Conservation (phyloP, 2,888 invertebrate genomes). For the Polydrusus pterygomalis region DNA sequence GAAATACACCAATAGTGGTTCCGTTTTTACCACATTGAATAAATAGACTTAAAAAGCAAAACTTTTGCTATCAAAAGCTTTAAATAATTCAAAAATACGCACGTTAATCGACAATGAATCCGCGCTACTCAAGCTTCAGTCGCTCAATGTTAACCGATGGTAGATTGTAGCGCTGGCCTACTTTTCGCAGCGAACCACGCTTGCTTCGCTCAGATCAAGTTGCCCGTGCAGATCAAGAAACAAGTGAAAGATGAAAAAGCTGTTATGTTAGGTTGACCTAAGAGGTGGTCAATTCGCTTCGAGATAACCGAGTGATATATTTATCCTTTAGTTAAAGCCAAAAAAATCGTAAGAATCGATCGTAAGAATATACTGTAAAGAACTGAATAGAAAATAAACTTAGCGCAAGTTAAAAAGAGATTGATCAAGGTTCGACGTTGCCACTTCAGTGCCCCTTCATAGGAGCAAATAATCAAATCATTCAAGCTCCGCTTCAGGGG, state of each 20-base stretch:
- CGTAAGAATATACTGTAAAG: too few relatives aligned
- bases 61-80: constrained; percentile 11
- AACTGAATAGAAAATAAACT: too few relatives aligned
- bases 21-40: not conserved
- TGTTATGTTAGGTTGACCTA: constrained; percentile 35
- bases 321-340: constrained; percentile 10
- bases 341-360: too few relatives aligned
- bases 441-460: too few relatives aligned
- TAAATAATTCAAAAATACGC: constrained; percentile 36
- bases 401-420: too few relatives aligned
- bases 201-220: constrained; percentile 45
- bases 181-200: constrained; percentile 61
- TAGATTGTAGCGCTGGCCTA: constrained; percentile 67
- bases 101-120: constrained; percentile 57
- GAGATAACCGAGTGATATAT: constrained; percentile 17
- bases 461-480: too few relatives aligned
- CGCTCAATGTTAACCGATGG: constrained; percentile 62
- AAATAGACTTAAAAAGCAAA: constrained; percentile 13
- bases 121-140: constrained; percentile 65
- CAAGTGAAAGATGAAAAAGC: constrained; percentile 54
- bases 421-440: too few relatives aligned
- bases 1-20: constrained; percentile 10
- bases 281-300: constrained; percentile 33
- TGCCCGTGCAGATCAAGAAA: constrained; percentile 47
- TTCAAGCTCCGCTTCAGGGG: too few relatives aligned